Base-by-base conservation (phyloP, 1,140 invertebrate species). In the Rhyacophila brunnea region DNA sequence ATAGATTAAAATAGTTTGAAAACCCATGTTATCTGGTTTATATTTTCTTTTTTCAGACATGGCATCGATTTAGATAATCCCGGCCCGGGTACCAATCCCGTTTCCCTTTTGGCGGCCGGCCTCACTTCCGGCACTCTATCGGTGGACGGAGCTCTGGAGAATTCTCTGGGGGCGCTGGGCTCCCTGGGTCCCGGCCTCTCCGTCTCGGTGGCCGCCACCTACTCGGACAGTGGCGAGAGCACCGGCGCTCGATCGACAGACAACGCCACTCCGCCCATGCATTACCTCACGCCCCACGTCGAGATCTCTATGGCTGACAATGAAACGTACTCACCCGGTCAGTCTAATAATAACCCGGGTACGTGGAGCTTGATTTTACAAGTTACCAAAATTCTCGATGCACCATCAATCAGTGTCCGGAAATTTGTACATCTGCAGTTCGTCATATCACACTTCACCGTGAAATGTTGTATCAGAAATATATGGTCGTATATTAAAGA, bases 31-130 rank as follows among this genome's bases (percentile, higher is more conserved):
- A 43, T 43, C 14, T 43, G 14, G 18, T 9, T 28, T 5, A 28
- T 28, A 9, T 13, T 40, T n/a, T 40, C 11, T 40, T 6, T 40
- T 40, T 40, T 40, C 15, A 40, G 88, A 71, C 91, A 93, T 71
- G 90, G 91, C 51, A 93, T 94, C 65, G 91, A 93, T 74, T 75
- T 94, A 67, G 91, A 93, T 67, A 91, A 92, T 77, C 89, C 89
- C 9, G 88, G 89, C 58, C 88, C 89, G 20, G 88, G 87, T 46
- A 88, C 85, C 69, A 87, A 86, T 57, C 83, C 81, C 46, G 84
- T 84, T 46, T 81, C 85, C 48, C 71, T 87, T 1, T 70, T 86
- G 14, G 85, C 84, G 11, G 82, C 84, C 32, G 81, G 82, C 40
- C 81, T 81, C 7, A 80, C 80, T 47, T 81, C 81, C 28, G 85